Evolutionary conservation across 2,888 invertebrate species (phyloP), one percentile per base, ranked within the genome.

Genomic region (Mactromeris polynyma): DNA sequence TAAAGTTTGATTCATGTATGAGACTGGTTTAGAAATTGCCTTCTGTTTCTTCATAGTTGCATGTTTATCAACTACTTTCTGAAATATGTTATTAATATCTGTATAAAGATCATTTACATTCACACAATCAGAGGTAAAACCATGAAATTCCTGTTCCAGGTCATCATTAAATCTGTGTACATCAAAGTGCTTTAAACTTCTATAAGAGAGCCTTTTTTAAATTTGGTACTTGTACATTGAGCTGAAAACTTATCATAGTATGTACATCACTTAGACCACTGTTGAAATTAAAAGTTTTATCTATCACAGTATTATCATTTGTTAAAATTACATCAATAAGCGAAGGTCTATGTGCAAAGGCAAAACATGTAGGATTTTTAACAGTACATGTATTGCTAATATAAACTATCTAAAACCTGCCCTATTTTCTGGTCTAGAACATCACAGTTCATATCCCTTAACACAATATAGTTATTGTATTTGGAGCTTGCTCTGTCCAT

Each of bases 251-350:
- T 11, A 89, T 89, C 19, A 81, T 26, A 38, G 87, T 87, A 40
- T 90, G 87, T 19, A 87, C 85, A 85, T 85, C 83, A 87, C 85
- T 85, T 2, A 85, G 31, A 2, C 87, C 81, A 81, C 85, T 83
- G 17, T 73, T 81, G 73, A 89, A 87, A 85, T 89, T 87, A 17
- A 21, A 58, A 17, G 31, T 79, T 38, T 86, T 84, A 14, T 42
- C 54, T 40, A 83, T 36, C 0, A 46, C n/a, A 26, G 80, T 40
- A 21, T 26, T 21, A 33, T 31, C 78, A n/a, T 87, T 86, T 58
- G 83, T 86, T 4, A 86, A 77, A 36, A 89, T 81, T 17, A 83
- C 80, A 86, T 85, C 88, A 17, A 82, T 14, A 42, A 89, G 78
- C 6, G 86, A 58, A n/a, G 84, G 83, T 40, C 33, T 46, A 58